Evolutionary conservation across 1,140 invertebrate species (phyloP), one percentile per base, ranked within the genome.

Genomic region (Pogonomyrmex californicus): DNA sequence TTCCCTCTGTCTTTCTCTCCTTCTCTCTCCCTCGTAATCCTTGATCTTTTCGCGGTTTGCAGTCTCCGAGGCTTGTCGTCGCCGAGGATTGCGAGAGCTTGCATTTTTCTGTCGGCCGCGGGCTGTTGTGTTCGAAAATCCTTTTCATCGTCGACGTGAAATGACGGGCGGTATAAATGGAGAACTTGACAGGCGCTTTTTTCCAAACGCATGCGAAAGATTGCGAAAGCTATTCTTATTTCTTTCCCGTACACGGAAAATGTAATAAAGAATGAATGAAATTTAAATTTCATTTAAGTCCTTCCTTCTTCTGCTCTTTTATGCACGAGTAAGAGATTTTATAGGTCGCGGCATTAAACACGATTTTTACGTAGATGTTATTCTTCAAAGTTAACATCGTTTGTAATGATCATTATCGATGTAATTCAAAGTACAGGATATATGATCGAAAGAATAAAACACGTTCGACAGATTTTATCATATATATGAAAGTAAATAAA

Each of bases 101-200:
- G 54, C 17, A 82, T 82, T 73, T 60, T 73, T 81, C 38, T 54
- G 49, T 38, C 30, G 41, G 23, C 30, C 36, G 33, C 54, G 23
- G 12, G n/a, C 51, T 23, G 33, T 30, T 30, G 4, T 44, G 44
- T 17, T 79, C 33, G 47, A 81, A 81, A 58, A 44, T 81, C 30
- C 65, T 71, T 70, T 70, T 73, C 41, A 73, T 73, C 51, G 51
- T 71, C 54, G 30, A 58, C 51, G 65, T 41, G 58, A 82, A 73
- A 47, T 44, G 54, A 82, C 65, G 54, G 30, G 36, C 30, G 30
- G 7, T 54, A 14, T n/a, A 54, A 58, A 10, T 6, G 51, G 14
- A 54, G 77, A 23, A 41, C 56, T 30, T 68, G 62, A 70, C 47
- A 36, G 47, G n/a, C 23, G 36, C 33, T 81, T 51, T 78, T 66